Conservation (phyloP, 2,113 vertebrate genomes). For the Nesogale talazaci region DNA sequence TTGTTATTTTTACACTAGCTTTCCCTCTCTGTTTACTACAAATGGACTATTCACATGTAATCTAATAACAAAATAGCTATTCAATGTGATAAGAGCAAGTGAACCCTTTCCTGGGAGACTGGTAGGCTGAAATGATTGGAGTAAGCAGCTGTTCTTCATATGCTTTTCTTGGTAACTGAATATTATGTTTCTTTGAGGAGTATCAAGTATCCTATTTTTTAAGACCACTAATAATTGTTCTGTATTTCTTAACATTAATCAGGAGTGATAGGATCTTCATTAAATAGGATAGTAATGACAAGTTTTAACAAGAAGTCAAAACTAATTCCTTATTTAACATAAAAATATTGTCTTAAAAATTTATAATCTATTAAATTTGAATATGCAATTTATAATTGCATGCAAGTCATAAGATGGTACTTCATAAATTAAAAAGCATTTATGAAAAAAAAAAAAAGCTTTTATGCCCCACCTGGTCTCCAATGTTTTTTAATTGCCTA, state of each 20-base stretch:
- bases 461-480: neutral
- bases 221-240: neutral
- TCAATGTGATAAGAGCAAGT: too few species aligned
- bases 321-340: neutral
- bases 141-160: too few species aligned
- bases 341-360: constrained; percentile 27
- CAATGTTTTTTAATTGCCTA: constrained; percentile 15
- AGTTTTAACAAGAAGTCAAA: constrained; percentile 23
- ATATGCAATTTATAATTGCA: neutral
- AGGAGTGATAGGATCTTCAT: neutral
- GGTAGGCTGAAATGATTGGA: too few species aligned
- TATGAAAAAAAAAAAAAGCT: too few species aligned
- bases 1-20: neutral
- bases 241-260: constrained; percentile 2
- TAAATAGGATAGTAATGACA: neutral
- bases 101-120: too few species aligned
- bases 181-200: too few species aligned
- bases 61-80: neutral
- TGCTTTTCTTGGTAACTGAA: too few species aligned
- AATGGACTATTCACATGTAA: neutral
- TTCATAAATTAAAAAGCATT: neutral
- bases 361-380: neutral
- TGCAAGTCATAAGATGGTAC: neutral
- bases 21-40: neutral
- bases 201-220: too few species aligned